A percentile compares a stretch with the other conserved stretches of the same genome.
Conservation (phyloP, 2,888 invertebrate species). For the Lampropteryx suffumata region DNA sequence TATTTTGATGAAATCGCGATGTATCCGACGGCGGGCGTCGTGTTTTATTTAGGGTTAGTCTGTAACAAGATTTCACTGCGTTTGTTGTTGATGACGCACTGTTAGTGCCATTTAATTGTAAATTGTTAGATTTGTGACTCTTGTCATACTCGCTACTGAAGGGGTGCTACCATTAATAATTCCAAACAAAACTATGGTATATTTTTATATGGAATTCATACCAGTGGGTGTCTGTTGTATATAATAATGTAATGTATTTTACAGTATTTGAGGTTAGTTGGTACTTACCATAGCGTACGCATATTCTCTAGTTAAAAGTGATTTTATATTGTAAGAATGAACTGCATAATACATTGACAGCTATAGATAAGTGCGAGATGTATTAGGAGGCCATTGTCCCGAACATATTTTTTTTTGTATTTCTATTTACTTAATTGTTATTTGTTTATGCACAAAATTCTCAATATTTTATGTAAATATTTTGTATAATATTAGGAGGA, state of each 20-base stretch:
- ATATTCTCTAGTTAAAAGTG: constrained; percentile 81
- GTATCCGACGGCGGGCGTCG: constrained; percentile 69
- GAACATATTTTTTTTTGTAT: constrained; percentile 80
- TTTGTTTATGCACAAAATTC: constrained; percentile 83
- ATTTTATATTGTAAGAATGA: constrained; percentile 80
- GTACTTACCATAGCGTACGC: constrained; percentile 80
- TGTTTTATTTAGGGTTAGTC: constrained; percentile 71
- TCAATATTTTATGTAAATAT: constrained; percentile 84
- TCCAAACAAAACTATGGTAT: constrained; percentile 75
- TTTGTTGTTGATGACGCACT: constrained; percentile 79
- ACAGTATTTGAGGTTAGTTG: constrained; percentile 81
- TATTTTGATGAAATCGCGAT: constrained; percentile 74
- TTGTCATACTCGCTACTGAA: constrained; percentile 84
- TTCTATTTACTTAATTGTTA: constrained; percentile 83
- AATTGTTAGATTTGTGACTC: constrained; percentile 81
- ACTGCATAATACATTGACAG: constrained; percentile 80
- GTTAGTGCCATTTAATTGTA: constrained; percentile 82
- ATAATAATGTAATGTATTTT: constrained; percentile 80
- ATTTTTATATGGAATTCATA: constrained; percentile 81
- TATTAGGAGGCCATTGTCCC: constrained; percentile 75
- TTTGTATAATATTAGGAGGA: constrained; percentile 83
- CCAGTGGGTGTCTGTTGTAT: constrained; percentile 81
- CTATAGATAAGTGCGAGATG: constrained; percentile 75
- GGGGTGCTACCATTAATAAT: constrained; percentile 84
- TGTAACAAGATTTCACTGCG: constrained; percentile 82